Evolutionary conservation across 1,140 invertebrate genomes (phyloP).

Genomic region (Drosophila orosa): DNA sequence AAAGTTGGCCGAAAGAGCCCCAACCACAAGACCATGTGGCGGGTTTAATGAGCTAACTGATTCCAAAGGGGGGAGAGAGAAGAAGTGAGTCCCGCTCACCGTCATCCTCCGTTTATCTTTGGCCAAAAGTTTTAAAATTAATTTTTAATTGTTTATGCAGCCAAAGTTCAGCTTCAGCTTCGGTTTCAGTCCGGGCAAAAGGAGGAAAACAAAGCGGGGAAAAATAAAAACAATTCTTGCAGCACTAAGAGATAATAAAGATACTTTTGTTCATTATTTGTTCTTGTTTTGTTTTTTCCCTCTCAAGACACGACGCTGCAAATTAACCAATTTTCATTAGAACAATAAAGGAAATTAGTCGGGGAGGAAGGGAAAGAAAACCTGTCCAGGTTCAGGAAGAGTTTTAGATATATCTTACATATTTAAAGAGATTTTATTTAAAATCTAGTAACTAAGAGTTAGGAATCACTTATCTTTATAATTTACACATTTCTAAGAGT

Average conservation of each 20-base stretch:
- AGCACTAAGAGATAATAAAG: slow-evolving; percentile 35
- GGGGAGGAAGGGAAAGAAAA: too few species aligned
- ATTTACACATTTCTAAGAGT: too few species aligned
- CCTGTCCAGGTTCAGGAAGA: neutral
- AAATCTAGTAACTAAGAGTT: too few species aligned
- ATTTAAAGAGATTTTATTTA: too few species aligned
- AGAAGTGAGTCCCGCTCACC: slow-evolving; percentile 13
- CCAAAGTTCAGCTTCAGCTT: slow-evolving; percentile 43
- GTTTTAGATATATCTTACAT: neutral
- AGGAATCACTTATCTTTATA: too few species aligned
- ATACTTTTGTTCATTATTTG: slow-evolving; percentile 33
- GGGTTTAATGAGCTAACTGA: slow-evolving; percentile 72
- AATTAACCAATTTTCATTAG: slow-evolving; percentile 31
- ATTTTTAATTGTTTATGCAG: slow-evolving; percentile 73
- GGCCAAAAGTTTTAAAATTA: slow-evolving; percentile 69
- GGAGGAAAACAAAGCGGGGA: slow-evolving; percentile 19
- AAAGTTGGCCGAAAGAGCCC: slow-evolving; percentile 10
- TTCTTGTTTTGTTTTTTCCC: slow-evolving; percentile 12
- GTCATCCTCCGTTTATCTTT: slow-evolving; percentile 51
- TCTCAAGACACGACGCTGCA: slow-evolving; percentile 1
- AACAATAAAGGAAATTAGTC: slow-evolving; percentile 4
- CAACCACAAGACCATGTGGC: slow-evolving; percentile 57
- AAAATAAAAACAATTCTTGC: slow-evolving; percentile 35
- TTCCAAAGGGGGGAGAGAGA: neutral
- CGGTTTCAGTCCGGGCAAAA: slow-evolving; percentile 18